A percentile compares a stretch with the other conserved stretches of the same genome.
These are phyloP conservation scores for Leiothrix lutea DNA, from an alignment of 2,113 vertebrate species.

Conservation along the genomic window DNA sequence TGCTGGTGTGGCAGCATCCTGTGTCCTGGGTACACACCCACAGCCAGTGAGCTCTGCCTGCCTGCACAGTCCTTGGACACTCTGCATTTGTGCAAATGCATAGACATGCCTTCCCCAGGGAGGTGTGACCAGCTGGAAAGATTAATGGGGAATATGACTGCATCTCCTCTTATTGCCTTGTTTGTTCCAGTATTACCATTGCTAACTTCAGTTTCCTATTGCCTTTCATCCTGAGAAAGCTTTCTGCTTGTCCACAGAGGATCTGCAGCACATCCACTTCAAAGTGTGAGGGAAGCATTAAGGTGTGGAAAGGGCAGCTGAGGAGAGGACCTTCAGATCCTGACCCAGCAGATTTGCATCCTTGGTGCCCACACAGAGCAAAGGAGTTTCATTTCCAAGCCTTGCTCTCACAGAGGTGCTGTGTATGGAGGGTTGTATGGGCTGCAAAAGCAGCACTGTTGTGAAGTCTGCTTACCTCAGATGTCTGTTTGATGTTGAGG, in stretches of 20 bases:
- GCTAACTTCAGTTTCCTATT: not conserved
- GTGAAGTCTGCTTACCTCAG: not conserved
- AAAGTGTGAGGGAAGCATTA: not conserved
- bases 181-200: not conserved
- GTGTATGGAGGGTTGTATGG: not conserved
- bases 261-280: not conserved
- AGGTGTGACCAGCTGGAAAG: not conserved
- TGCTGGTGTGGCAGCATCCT: not conserved
- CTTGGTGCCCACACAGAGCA: not conserved
- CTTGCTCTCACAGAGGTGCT: not conserved
- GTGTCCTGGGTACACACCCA: not conserved
- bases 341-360: not conserved
- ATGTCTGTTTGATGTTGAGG: not conserved
- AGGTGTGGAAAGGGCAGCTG: not conserved
- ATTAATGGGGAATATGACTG: not conserved
- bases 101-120: not conserved
- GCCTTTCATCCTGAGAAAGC: not conserved
- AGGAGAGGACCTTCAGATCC: not conserved
- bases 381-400: not conserved
- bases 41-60: not conserved
- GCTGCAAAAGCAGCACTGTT: not conserved
- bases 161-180: not conserved
- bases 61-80: not conserved
- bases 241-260: not conserved
- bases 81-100: not conserved